Evolutionary conservation across 2,113 vertebrate species (phyloP).

Genomic region (Jaculus jaculus): DNA sequence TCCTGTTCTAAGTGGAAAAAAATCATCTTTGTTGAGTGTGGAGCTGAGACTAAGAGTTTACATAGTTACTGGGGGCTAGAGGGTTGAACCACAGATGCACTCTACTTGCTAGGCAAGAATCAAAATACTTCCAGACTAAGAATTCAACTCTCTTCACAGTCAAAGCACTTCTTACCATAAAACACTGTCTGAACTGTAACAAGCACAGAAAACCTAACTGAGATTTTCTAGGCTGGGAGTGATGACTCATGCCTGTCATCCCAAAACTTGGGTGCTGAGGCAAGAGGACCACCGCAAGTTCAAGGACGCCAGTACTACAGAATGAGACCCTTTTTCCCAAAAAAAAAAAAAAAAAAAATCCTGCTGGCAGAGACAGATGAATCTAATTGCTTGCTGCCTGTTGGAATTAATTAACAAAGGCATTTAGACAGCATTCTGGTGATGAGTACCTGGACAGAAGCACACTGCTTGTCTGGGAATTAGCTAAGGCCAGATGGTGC

Average conservation of each 20-base stretch:
- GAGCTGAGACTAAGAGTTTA: conserved; percentile 27
- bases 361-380: conserved; percentile 16
- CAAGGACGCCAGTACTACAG: no score
- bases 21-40: not conserved
- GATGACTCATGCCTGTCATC: no score
- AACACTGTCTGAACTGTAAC: not conserved
- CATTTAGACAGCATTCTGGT: conserved; percentile 80
- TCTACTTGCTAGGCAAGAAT: not conserved
- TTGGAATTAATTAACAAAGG: conserved; percentile 81
- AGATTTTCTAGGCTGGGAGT: not conserved
- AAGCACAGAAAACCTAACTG: not conserved
- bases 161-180: not conserved
- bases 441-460: conserved; percentile 69
- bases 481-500: conserved; percentile 63
- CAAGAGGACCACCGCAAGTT: no score
- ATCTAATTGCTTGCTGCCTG: conserved; percentile 60
- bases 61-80: conserved; percentile 28
- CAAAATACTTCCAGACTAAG: not conserved
- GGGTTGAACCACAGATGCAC: not conserved
- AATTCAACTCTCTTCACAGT: not conserved
- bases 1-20: conserved; percentile 45
- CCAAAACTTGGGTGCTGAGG: no score
- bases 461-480: conserved; percentile 73
- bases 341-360: not conserved
- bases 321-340: no score